Evolutionary conservation across 2,113 vertebrate species (phyloP), one percentile per base, ranked within the genome.

Genomic region (Myanophis thanlyinensis): DNA sequence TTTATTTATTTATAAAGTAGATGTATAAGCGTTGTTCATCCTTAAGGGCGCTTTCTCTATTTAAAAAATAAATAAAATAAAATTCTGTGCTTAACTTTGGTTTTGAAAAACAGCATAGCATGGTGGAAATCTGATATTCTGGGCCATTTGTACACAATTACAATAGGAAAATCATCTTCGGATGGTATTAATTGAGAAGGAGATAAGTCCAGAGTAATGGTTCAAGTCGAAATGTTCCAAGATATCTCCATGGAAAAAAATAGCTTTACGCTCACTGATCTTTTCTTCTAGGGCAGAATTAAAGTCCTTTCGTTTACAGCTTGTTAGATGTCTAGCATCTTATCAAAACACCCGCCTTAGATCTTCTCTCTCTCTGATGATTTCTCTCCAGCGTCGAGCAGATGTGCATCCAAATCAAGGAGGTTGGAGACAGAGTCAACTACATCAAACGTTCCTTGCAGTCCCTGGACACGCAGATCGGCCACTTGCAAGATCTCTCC

Each of bases 401-500:
- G 93, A 99, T 99, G 99, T 99, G 98, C 96, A 98, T 99, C 97
- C 99, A 99, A 96, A 98, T 99, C 97, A 99, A 98, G 97, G 99
- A 99, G 97, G 99, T 99, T 56, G 98, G 99, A 85, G 99, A 99
- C 98, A 98, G 98, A 84, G 99, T 99, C 93, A 99, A 99, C 98
- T 99, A 99, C 95, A 99, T 99, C 95, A 99, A 99, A 96, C 98
- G 99, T 67, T 99, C 99, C 7, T 96, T 99, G 93, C 99, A 99
- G 96, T 99, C 99, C 30, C 97, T 99, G 97, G 99, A 99, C 97
- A 99, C 99, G 20, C 99, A 99, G 93, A 99, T 99, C 89, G 99
- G 99, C 22, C 99, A 99, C 97, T 97, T 99, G n/a, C 99, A 99
- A 96, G 99, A 99, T 94, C 98, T 99, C 30, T 99, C 99, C 1